phyloP scores from a whole-genome alignment of 2,888 invertebrate genomes.

The Ochlodes sylvanus region DNA sequence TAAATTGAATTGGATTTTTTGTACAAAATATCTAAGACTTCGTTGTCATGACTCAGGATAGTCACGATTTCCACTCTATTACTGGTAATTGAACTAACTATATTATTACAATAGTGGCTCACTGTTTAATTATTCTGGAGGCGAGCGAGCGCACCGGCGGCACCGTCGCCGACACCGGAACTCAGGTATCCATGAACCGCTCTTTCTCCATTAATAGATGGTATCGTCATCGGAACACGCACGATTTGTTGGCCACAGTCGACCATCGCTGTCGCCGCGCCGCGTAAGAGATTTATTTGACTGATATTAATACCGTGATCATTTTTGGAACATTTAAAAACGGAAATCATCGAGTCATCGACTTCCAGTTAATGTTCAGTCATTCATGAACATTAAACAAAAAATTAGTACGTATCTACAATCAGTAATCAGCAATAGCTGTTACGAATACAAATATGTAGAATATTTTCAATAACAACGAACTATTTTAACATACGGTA shows the following conservation, averaged over 20 bases:
- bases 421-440: no score
- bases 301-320: conserved; percentile 41
- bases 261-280: conserved; percentile 19
- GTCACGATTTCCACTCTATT: conserved; percentile 20
- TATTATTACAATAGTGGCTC: conserved; percentile 42
- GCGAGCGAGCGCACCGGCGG: conserved; percentile 53
- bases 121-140: conserved; percentile 61
- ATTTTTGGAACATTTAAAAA: conserved; percentile 35
- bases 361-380: conserved; percentile 3
- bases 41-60: conserved; percentile 3
- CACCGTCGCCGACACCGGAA: conserved; percentile 67
- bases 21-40: not conserved
- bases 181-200: conserved; percentile 58
- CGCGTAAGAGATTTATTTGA: conserved; percentile 40
- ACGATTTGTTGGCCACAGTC: conserved; percentile 47
- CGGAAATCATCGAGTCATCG: conserved; percentile 7
- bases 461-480: no score
- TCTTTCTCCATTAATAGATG: conserved; percentile 66
- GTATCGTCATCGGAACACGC: conserved; percentile 55
- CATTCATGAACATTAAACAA: conserved; percentile 5
- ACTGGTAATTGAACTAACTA: conserved; percentile 31
- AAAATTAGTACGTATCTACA: not conserved
- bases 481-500: no score
- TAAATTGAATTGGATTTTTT: not conserved
- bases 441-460: no score